Conservation (phyloP, 1,140 invertebrate genomes). For the Triops cancriformis region DNA sequence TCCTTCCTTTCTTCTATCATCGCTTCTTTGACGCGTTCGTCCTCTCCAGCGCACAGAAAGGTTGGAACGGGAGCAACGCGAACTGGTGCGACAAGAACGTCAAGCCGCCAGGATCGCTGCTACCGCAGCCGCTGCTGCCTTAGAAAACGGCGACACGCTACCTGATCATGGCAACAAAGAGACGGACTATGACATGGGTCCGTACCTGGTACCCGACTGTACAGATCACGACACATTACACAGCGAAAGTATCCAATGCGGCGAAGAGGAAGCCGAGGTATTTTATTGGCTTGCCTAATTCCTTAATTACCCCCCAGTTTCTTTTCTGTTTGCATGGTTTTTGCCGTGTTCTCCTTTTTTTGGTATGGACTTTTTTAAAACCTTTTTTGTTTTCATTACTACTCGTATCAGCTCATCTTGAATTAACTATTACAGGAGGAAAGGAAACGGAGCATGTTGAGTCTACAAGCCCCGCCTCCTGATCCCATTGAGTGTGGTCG, state of each 20-base stretch:
- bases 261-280: constrained; percentile 17
- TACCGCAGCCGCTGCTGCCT: constrained; percentile 13
- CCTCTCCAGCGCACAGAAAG: constrained; percentile 63
- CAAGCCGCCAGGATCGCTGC: constrained; percentile 23
- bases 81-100: constrained; percentile 50
- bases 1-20: constrained; percentile 9
- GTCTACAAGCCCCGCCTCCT: neutral
- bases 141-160: neutral
- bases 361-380: neutral
- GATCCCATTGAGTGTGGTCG: constrained; percentile 19
- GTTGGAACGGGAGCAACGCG: constrained; percentile 72
- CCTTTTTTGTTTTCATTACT: neutral
- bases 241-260: neutral
- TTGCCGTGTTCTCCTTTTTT: neutral
- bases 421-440: constrained; percentile 38
- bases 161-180: neutral
- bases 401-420: neutral
- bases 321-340: constrained; percentile 16
- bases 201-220: neutral
- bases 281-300: neutral
- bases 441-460: constrained; percentile 26
- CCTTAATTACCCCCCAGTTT: constrained; percentile 5
- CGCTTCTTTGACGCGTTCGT: constrained; percentile 11
- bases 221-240: constrained; percentile 3
- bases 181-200: neutral